Evolutionary conservation across 2,888 invertebrate species (phyloP).

Genomic region (Keiferia lycopersicella): DNA sequence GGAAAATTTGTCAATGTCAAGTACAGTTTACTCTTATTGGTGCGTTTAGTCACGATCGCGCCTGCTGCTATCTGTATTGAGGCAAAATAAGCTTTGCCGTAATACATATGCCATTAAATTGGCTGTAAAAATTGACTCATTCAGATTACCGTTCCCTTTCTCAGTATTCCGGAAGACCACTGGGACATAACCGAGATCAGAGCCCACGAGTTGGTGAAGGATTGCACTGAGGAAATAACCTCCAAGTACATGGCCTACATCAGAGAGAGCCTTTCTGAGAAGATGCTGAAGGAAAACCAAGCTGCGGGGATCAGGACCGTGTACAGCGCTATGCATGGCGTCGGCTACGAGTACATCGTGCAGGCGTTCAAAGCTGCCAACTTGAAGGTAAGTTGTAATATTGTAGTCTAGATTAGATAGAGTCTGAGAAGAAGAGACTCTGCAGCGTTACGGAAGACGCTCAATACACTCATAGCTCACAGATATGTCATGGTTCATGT

Average conservation of each 20-base stretch:
- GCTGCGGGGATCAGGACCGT: slow-evolving; percentile 85
- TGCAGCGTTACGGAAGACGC: no score
- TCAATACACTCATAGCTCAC: no score
- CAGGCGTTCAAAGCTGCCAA: slow-evolving; percentile 88
- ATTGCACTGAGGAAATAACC: slow-evolving; percentile 87
- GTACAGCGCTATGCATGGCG: slow-evolving; percentile 99
- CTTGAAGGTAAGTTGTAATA: slow-evolving; percentile 81
- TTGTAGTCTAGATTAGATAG: neutral
- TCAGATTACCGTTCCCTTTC: slow-evolving; percentile 9
- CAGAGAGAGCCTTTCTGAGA: slow-evolving; percentile 74
- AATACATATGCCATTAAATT: no score
- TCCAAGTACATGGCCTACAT: slow-evolving; percentile 85
- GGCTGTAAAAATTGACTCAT: no score
- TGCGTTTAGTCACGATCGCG: no score
- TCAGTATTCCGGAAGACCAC: slow-evolving; percentile 86
- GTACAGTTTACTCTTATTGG: no score
- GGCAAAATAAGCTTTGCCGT: no score
- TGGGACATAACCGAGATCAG: slow-evolving; percentile 87
- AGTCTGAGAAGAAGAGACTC: no score
- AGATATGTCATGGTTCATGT: no score
- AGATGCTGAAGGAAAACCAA: slow-evolving; percentile 77
- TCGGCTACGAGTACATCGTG: slow-evolving; percentile 90
- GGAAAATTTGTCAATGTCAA: no score
- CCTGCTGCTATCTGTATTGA: no score
- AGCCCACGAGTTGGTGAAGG: slow-evolving; percentile 78